Base-by-base conservation (phyloP, 2,113 vertebrate genomes). In the Emberiza fucata region DNA sequence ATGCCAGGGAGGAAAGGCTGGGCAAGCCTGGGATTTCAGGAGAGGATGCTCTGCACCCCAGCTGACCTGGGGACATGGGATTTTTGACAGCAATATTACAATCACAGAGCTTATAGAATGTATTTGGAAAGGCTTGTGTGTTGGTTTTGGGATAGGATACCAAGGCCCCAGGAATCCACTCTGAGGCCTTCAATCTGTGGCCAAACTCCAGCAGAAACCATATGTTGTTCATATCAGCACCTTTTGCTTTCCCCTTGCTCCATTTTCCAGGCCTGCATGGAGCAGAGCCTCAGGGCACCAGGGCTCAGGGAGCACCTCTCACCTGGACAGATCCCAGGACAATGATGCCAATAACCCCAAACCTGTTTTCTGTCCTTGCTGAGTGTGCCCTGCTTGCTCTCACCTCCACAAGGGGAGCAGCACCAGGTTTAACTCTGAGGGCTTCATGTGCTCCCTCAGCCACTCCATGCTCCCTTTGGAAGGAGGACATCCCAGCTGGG, bases 81-180 rank as follows among this genome's bases (percentile, higher is more conserved):
- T 92, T 94, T 85, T 61, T 66, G 66, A 88, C 56, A 28, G 66
- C 25, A 77, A 90, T 92, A 90, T 90, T 95, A 92, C 93, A 95
- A 80, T 88, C 21, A 3, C 91, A 44, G 64, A 63, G 78, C 75
- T 94, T 94, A 91, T 25, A 77, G 91, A 94, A 86, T 22, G 2
- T 15, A 87, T 80, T 90, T 94, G 91, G 93, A 94, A 94, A 91
- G 66, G 84, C 47, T 94, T 90, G 91, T 0, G 54, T 91, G 91
- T 87, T 93, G 84, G 81, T 87, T 94, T 96, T 94, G 94, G 95
- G 91, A 96, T 50, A 90, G 93, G 78, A 50, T 16, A 69, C 4
- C 54, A 85, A 96, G 96, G 94, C 93, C 42, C 57, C 89, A 87
- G 87, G 93, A 97, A 95, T 95, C 87, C 75, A 91, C 71, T 94